These are phyloP conservation scores for Bufotes viridis DNA, from an alignment of 2,797 vertebrate genomes.

Conservation along the genomic window DNA sequence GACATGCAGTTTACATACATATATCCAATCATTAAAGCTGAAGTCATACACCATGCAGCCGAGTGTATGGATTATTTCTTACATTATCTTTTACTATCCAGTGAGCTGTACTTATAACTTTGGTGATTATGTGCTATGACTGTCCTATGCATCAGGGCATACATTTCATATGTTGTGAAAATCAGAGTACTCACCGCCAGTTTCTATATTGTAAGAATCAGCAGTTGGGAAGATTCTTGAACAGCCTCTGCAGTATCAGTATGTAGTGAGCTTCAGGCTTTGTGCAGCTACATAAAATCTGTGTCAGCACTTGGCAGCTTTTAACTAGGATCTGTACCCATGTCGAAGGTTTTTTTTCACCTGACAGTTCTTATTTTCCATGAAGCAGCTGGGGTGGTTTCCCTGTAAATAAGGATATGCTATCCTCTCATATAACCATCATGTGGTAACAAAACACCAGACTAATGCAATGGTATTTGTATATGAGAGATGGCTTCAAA, in stretches of 20 bases:
- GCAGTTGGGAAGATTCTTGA: constrained; percentile 70
- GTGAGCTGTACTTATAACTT: background rate
- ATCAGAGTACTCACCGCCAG: constrained; percentile 74
- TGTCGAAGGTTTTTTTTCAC: constrained; percentile 8
- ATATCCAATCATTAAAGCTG: too few relatives aligned
- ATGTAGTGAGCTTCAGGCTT: background rate
- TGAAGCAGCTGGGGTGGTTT: constrained; percentile 43
- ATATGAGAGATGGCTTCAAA: background rate
- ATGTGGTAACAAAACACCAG: constrained; percentile 33
- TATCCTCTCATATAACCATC: constrained; percentile 46
- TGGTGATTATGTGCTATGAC: background rate
- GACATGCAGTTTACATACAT: too few relatives aligned
- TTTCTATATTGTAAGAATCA: constrained; percentile 71
- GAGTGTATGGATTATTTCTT: background rate
- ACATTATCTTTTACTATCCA: background rate
- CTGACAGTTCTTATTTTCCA: constrained; percentile 36
- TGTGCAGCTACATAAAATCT: constrained; percentile 10
- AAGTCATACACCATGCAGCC: background rate
- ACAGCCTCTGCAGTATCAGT: constrained; percentile 37
- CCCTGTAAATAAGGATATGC: constrained; percentile 40
- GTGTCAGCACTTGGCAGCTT: constrained; percentile 7
- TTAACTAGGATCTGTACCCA: constrained; percentile 36
- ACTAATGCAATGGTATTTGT: constrained; percentile 12
- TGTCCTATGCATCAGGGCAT: background rate
- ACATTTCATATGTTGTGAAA: background rate